Percentiles rank a stretch among this genome's conserved stretches.
These are phyloP conservation scores for Nannoperca australis DNA, from an alignment of 2,797 vertebrate genomes.

Conservation along the genomic window DNA sequence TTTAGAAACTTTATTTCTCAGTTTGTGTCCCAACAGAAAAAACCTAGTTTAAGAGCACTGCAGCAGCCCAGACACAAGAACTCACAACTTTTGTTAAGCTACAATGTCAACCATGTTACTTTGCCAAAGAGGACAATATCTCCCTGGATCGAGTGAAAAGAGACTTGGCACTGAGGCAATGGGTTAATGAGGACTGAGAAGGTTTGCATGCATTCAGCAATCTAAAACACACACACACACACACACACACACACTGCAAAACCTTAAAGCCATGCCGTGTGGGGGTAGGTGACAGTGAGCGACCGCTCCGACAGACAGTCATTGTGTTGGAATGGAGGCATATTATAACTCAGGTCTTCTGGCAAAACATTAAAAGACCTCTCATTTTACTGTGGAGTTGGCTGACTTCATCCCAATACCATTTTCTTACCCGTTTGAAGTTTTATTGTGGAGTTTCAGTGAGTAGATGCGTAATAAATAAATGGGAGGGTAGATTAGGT, in stretches of 20 bases:
- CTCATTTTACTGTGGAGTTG: constrained; percentile 57
- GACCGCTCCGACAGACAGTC: constrained; percentile 71
- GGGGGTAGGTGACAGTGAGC: constrained; percentile 79
- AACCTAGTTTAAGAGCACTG: constrained; percentile 49
- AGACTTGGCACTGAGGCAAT: constrained; percentile 54
- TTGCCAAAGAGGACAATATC: constrained; percentile 66
- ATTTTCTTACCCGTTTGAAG: constrained; percentile 69
- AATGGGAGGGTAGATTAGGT: constrained; percentile 64
- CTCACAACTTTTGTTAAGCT: constrained; percentile 52
- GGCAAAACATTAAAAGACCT: constrained; percentile 75
- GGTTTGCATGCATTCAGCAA: constrained; percentile 57
- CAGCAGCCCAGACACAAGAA: constrained; percentile 25
- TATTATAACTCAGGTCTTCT: constrained; percentile 73
- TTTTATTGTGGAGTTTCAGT: constrained; percentile 65
- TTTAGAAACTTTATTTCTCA: constrained; percentile 57
- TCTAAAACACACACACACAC: constrained; percentile 39
- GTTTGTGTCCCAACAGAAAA: constrained; percentile 55
- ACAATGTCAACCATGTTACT: constrained; percentile 51
- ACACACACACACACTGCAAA: constrained; percentile 30
- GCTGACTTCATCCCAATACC: constrained; percentile 62
- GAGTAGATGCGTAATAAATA: constrained; percentile 66
- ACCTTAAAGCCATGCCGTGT: constrained; percentile 62
- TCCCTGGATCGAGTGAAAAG: constrained; percentile 53
- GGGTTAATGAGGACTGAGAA: constrained; percentile 64
- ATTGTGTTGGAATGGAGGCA: constrained; percentile 77